Evolutionary conservation across 2,113 vertebrate genomes (phyloP), one percentile per base, ranked within the genome.

Genomic region (Cyanoliseus patagonus): DNA sequence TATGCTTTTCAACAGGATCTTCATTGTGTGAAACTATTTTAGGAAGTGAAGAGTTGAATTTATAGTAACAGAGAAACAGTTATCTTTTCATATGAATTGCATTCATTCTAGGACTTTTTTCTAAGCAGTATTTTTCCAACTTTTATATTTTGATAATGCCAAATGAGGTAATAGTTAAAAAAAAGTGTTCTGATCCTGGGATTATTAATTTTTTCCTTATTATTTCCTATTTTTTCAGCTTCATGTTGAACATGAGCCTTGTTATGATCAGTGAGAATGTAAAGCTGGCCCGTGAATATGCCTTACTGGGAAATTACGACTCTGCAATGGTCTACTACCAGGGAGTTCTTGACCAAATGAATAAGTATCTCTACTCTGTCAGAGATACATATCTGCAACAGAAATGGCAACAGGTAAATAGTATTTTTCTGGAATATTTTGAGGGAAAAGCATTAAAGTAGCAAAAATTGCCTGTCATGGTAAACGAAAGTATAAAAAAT

Each of bases 191-290:
- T 70, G 16, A 7, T 79, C 17, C 17, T 59, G 5, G 5, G 7
- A 7, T 57, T 67, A 41, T 87, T 85, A 37, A 79, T 75, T 46
- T 52, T 66, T 67, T 28, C 8, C 31, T 74, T 66, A 86, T 37
- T 46, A 22, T 77, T 90, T 62, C 17, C 7, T 82, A 0, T 6
- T 86, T 88, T 92, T 92, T 61, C 96, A 98, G 92, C 92, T 98
- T 91, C 94, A 93, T 96, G 35, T 94, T 97, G 97, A 98, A 97
- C 95, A 99, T 99, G 99, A 99, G 99, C 98, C 98, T 99, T 80
- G 98, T 98, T 88, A 99, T 99, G 97, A 99, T 99, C 95, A 99
- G 97, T 82, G 99, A 99, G 97, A 99, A 99, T 86, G 98, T 99
- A 89, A 99, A 99, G 93, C 96, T 99, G 97, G 99, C 99, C 74